Conservation (phyloP, 2,113 vertebrate genomes). For the Himantopus leucocephalus region DNA sequence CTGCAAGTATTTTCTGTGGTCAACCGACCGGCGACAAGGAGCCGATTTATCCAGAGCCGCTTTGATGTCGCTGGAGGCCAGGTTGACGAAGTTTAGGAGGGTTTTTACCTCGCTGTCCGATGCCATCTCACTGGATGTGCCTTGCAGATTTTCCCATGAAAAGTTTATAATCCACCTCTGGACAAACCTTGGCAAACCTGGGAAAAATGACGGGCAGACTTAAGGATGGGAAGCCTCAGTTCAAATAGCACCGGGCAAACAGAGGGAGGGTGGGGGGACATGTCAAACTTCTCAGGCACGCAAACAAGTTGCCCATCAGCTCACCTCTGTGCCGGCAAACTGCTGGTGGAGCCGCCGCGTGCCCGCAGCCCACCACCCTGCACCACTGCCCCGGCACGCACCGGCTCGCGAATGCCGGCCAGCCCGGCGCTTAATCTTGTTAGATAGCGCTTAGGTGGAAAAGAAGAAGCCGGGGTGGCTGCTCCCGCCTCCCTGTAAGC, state of each 20-base stretch:
- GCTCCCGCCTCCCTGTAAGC: constrained; percentile 52
- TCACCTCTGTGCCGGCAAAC: fast-evolving
- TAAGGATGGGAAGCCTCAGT: neutral
- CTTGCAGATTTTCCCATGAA: constrained; percentile 66
- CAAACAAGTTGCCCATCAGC: neutral
- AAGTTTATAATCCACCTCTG: constrained; percentile 15
- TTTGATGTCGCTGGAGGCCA: constrained; percentile 98
- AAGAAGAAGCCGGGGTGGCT: constrained; percentile 3
- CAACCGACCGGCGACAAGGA: constrained; percentile 94
- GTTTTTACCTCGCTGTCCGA: constrained; percentile 98
- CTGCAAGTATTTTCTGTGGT: constrained; percentile 97
- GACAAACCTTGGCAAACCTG: neutral
- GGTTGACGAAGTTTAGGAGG: constrained; percentile 94
- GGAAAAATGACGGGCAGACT: neutral
- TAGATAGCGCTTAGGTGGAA: constrained; percentile 35
- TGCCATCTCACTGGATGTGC: constrained; percentile 79
- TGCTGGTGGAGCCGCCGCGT: fast-evolving
- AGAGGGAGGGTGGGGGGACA: neutral
- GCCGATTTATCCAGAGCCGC: constrained; percentile 95
- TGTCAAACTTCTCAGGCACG: neutral
- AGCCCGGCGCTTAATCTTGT: constrained; percentile 23
- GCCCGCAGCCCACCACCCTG: neutral
- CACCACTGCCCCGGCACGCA: neutral
- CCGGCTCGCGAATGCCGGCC: neutral
- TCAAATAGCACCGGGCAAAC: neutral